Base-by-base conservation (phyloP, 2,888 invertebrate species). In the Macrophya annulata region DNA sequence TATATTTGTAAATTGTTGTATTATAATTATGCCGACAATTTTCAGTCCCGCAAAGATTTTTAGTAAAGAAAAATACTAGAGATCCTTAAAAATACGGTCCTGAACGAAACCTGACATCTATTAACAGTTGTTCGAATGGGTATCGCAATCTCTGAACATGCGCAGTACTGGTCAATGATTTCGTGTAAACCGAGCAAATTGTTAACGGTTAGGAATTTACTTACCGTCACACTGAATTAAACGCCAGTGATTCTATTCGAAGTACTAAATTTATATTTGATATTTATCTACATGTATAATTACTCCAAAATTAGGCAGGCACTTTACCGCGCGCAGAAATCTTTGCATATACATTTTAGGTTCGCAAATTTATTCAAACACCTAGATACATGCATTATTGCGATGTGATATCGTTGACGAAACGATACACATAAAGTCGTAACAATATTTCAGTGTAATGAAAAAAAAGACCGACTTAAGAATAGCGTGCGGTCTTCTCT, bases 71-170 rank as follows among this genome's bases (percentile, higher is more conserved):
- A 37, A 37, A 68, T 68, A 68, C 17, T 37, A 31, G 17, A 68
- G 17, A 31, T 37, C 37, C 37, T 68, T 25, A 37, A 31, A 37
- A 68, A 37, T 68, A 68, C 68, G 68, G 17, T 37, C 68, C 68
- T 68, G 68, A 37, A 68, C n/a, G 17, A 31, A 68, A 10, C 45
- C 74, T 71, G 51, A 77, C 77, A 55, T 31, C 55, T 37, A 37
- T 45, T n/a, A 40, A 55, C 48, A 79, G 55, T 79, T 55, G 37
- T 59, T 79, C 55, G 55, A 59, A 31, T 79, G 37, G 59, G 43
- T 31, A 43, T 40, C 31, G 43, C 40, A 31, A 31, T 62, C 40
- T 17, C 10, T 0, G 40, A 43, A 21, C 81, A 62, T 81, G 81
- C 81, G 81, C 81, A 62, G 81, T 40, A 81, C 21, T 21, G n/a